Conservation (phyloP, 1,140 invertebrate genomes). For the Neodiprion virginianus region DNA sequence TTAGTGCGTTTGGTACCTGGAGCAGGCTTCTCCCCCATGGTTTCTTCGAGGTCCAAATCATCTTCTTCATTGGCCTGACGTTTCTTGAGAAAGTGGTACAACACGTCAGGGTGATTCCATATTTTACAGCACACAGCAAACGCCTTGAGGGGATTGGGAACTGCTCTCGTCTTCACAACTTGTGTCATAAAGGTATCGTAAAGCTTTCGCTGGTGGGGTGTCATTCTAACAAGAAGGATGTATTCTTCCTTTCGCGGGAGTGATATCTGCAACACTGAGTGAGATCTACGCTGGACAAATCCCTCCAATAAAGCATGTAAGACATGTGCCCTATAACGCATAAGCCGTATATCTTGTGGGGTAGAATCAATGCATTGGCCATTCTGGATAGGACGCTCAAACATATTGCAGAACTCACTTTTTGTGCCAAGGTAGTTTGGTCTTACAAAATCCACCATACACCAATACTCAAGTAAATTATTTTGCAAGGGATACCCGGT, state of each 20-base stretch:
- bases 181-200: constrained; percentile 94
- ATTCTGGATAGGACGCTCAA: constrained; percentile 93
- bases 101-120: constrained; percentile 98
- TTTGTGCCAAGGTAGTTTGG: constrained; percentile 93
- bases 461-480: constrained; percentile 95
- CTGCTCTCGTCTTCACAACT: constrained; percentile 82
- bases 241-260: constrained; percentile 92
- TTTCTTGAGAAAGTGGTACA: constrained; percentile 91
- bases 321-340: constrained; percentile 90
- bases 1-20: constrained; percentile 51
- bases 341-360: constrained; percentile 86
- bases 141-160: constrained; percentile 95
- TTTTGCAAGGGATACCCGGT: constrained; percentile 98
- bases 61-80: constrained; percentile 80
- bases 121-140: constrained; percentile 99
- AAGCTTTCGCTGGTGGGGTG: constrained; percentile 82
- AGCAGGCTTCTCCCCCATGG: constrained; percentile 53
- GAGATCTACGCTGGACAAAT: constrained; percentile 91
- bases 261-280: constrained; percentile 84
- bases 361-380: constrained; percentile 94
- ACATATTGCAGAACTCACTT: constrained; percentile 95
- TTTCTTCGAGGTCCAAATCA: constrained; percentile 88
- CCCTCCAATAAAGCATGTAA: constrained; percentile 88
- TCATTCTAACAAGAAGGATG: constrained; percentile 88
- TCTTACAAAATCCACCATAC: constrained; percentile 95